Evolutionary conservation across 2,113 vertebrate species (phyloP).

Genomic region (Origma solitaria): DNA sequence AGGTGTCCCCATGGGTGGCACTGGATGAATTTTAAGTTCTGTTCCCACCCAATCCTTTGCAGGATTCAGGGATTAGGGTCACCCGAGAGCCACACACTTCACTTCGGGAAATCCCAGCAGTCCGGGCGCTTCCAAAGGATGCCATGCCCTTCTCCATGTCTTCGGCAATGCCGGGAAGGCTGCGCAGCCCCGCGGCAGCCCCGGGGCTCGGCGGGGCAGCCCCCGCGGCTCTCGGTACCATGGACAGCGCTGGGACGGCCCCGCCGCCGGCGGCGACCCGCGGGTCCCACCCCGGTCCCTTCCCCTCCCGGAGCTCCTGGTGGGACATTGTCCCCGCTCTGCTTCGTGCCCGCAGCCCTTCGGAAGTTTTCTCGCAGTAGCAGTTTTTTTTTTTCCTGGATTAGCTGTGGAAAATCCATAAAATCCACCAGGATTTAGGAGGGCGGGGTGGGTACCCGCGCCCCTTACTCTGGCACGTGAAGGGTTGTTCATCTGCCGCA

Average conservation of each 20-base stretch:
- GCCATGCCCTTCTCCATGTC: rapidly evolving
- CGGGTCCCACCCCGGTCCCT: not conserved
- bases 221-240: not conserved
- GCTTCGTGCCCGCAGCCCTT: not conserved
- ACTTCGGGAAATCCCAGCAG: not conserved
- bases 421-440: not conserved
- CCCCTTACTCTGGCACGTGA: rapidly evolving
- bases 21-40: not conserved
- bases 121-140: rapidly evolving
- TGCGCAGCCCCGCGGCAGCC: not conserved
- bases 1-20: not conserved
- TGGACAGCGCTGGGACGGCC: constrained; percentile 33
- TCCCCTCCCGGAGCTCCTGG: not conserved
- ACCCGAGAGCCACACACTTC: not conserved
- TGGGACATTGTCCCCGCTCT: rapidly evolving
- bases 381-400: not conserved
- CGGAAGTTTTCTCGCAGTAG: rapidly evolving
- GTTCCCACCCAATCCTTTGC: no score
- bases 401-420: not conserved
- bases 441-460: rapidly evolving
- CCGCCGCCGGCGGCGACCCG: not conserved
- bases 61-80: not conserved
- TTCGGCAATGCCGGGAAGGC: rapidly evolving
- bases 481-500: rapidly evolving
- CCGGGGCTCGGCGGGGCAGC: no score